A percentile compares a stretch with the other conserved stretches of the same genome.
These are phyloP conservation scores for Cliona cf. orientalis DNA, from an alignment of 37 sponge, comb jelly and placozoan genomes.

Conservation along the genomic window DNA sequence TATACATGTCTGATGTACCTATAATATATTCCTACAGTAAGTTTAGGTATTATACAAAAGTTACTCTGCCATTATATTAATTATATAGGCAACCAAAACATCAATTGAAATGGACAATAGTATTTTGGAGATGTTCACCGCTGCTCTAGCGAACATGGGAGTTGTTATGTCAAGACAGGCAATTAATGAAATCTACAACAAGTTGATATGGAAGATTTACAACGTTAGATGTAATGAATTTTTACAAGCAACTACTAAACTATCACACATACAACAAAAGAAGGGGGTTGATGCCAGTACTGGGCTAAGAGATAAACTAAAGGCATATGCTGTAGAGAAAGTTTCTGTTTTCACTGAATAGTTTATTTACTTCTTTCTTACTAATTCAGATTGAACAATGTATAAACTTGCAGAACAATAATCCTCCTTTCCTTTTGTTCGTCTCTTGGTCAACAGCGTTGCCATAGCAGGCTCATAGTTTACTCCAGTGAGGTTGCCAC, in stretches of 20 bases:
- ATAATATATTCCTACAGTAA: not conserved
- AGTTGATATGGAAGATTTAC: too few species aligned
- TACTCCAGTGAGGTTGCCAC: not conserved
- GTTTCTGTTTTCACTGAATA: not conserved
- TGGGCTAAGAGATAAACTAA: slow-evolving; percentile 11
- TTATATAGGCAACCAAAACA: too few species aligned
- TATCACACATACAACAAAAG: not conserved
- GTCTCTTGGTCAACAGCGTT: not conserved
- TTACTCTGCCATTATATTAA: too few species aligned
- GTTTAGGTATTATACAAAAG: not conserved
- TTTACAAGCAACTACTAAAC: not conserved
- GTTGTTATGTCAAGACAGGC: too few species aligned
- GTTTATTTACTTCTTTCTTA: not conserved
- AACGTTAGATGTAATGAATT: slow-evolving; percentile 18
- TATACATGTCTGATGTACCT: not conserved
- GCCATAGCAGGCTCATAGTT: slow-evolving; percentile 3
- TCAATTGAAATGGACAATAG: too few species aligned
- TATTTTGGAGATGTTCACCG: too few species aligned
- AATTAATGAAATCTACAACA: too few species aligned
- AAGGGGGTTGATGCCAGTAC: slow-evolving; percentile 6
- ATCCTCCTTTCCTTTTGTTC: too few species aligned
- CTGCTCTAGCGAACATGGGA: too few species aligned
- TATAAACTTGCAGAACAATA: too few species aligned
- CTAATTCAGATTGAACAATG: not conserved
- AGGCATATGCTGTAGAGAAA: slow-evolving; percentile 9